Percentiles rank a stretch among this genome's conserved stretches.
Conservation (phyloP, 2,113 vertebrate species). For the Smithornis capensis region DNA sequence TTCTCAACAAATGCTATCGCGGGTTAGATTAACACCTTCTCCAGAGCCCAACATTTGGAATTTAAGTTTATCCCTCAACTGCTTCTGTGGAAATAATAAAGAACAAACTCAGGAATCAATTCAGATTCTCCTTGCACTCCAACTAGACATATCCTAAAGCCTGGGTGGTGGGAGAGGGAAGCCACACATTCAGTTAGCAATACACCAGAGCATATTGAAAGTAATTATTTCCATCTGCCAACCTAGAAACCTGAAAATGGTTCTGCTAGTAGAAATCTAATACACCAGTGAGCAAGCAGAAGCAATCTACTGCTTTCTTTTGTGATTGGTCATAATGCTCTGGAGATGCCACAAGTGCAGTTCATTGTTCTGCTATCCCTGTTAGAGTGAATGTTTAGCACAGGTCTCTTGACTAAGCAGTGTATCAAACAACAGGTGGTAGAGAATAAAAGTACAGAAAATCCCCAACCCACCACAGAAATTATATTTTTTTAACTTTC, state of each 20-base stretch:
- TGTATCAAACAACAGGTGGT: conserved; percentile 58
- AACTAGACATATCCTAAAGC: background rate
- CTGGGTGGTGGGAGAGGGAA: background rate
- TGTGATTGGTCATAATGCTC: conserved; percentile 54
- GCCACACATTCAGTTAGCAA: background rate
- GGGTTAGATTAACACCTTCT: background rate
- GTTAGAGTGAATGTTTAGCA: conserved; percentile 64
- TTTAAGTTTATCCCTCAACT: background rate
- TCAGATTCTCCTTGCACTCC: background rate
- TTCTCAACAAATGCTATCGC: background rate
- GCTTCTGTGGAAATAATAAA: background rate
- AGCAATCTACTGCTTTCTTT: conserved; percentile 61
- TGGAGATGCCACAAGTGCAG: conserved; percentile 59
- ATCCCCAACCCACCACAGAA: background rate
- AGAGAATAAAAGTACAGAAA: conserved; percentile 7
- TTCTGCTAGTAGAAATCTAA: conserved; percentile 54
- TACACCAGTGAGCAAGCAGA: conserved; percentile 53
- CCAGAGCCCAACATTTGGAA: background rate
- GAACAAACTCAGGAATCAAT: background rate
- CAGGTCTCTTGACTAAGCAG: conserved; percentile 52
- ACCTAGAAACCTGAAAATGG: conserved; percentile 48
- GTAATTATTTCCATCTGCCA: conserved; percentile 26
- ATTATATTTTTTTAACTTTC: background rate
- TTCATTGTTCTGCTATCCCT: conserved; percentile 74
- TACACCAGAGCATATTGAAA: background rate